Base-by-base conservation (phyloP, 1,140 invertebrate species). In the Frieseomelitta varia region DNA sequence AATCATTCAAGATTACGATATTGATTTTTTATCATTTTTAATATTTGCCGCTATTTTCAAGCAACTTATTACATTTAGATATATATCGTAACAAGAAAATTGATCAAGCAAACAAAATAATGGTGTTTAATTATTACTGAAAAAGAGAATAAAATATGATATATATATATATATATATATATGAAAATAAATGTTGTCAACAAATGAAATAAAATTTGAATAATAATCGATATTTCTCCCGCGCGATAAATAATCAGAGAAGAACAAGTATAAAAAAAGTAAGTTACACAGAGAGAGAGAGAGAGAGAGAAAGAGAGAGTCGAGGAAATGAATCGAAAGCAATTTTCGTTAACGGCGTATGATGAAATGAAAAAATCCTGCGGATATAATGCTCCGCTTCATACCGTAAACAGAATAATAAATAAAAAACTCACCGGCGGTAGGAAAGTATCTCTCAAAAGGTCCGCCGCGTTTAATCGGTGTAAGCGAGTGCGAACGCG, bases 401-500 rank as follows among this genome's bases (percentile, higher is more conserved):
- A 30, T 85, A 85, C 91, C 91, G 91, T 93, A 92, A 93, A 94
- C 90, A 94, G 91, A 93, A 94, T 92, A 86, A 91, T 93, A 92
- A 94, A 92, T 88, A 91, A 89, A 92, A 78, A 93, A 95, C 96
- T 96, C 96, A 97, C 97, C 97, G 96, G 97, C 96, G 91, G 97
- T 97, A 89, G 96, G 96, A 95, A 96, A 97, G 95, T 97, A 98
- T 96, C 96, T 96, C 94, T 96, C 95, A 95, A 97, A 96, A 92
- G 96, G 95, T 94, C 97, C 97, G 92, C 95, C 95, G 94, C 97
- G 96, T 96, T 97, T 97, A 93, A 98, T 95, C 79, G 97, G 96
- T 90, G 96, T 96, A 93, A 97, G 96, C 91, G 96, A 96, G 95
- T 97, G 96, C 89, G 96, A 96, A 93, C 96, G 96, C 94, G 95